Conservation (phyloP, 2,888 invertebrate species). For the Hydroisotoma schaefferi region DNA sequence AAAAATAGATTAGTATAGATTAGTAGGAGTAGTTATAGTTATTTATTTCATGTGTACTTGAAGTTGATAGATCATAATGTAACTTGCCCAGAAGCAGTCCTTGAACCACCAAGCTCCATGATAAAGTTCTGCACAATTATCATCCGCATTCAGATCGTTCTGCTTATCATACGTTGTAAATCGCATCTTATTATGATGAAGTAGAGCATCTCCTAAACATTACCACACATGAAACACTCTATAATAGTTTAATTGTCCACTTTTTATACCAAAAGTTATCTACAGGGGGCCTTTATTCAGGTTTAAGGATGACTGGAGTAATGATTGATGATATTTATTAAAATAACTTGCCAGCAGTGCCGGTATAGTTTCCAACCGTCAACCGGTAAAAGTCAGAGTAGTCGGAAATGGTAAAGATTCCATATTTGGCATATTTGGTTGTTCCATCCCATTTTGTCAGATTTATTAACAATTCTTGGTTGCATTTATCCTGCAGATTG, state of each 20-base stretch:
- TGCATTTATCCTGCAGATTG: constrained; percentile 25
- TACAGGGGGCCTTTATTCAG: too few species aligned
- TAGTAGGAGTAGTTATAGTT: too few species aligned
- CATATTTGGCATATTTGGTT: constrained; percentile 27
- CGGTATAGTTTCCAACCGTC: constrained; percentile 24
- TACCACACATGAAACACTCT: too few species aligned
- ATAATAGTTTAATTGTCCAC: too few species aligned
- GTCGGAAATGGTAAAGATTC: constrained; percentile 26
- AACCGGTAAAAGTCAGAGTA: constrained; percentile 28
- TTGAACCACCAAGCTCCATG: constrained; percentile 35
- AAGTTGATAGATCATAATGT: too few species aligned
- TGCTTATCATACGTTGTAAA: constrained; percentile 32
- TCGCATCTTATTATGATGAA: constrained; percentile 32
- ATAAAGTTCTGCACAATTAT: constrained; percentile 19
- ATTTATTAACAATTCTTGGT: constrained; percentile 35
- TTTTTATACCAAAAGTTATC: too few species aligned
- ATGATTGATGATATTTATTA: too few species aligned
- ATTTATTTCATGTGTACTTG: too few species aligned
- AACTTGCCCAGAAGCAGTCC: constrained; percentile 23
- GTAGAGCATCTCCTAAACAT: constrained; percentile 31
- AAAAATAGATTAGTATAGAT: too few species aligned
- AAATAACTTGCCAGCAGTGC: constrained; percentile 28
- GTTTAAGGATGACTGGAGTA: too few species aligned
- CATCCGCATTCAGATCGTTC: constrained; percentile 28
- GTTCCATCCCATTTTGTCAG: constrained; percentile 37